Evolutionary conservation across 2,113 vertebrate species (phyloP), one percentile per base, ranked within the genome.

Genomic region (Gambusia holbrooki): DNA sequence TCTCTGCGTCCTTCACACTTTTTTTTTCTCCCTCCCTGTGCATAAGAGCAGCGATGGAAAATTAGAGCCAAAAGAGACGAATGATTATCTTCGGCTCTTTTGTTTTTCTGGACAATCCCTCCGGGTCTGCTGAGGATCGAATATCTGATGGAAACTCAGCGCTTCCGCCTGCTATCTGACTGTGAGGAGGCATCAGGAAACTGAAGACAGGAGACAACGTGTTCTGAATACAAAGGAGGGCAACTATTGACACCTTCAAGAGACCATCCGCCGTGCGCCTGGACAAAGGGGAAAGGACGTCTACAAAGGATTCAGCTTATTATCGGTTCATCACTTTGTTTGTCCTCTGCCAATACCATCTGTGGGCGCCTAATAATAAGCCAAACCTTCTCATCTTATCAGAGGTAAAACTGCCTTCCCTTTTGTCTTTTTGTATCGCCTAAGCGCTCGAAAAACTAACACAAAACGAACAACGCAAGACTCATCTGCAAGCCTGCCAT

Each of bases 161-260:
- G 71, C 76, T 74, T 76, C 86, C 77, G 72, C 61, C 75, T 37
- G 68, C 68, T 82, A 76, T 79, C 74, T 91, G 35, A 35, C 76
- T 60, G 83, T 66, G 35, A 86, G 87, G 82, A 80, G 83, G 83
- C 84, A 87, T 84, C 85, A 76, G 85, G 87, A 78, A 87, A 92
- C 81, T 84, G 88, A 84, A 80, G 89, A 91, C 86, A 93, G 90
- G 74, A 86, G 93, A 83, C 93, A 94, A 93, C 93, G 95, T 95
- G 95, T 92, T 91, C 90, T 94, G 96, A 95, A 96, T 96, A 88
- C 94, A 93, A 92, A 93, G 86, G 92, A 92, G 92, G 92, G 76
- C 77, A 92, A 91, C 92, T 92, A 93, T 89, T 91, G 85, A 89
- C 91, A 93, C 85, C 84, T 83, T 68, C 62, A 84, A 82, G 51